phyloP scores from a whole-genome alignment of 2,113 vertebrate genomes.

The Sinosuthora webbiana region DNA sequence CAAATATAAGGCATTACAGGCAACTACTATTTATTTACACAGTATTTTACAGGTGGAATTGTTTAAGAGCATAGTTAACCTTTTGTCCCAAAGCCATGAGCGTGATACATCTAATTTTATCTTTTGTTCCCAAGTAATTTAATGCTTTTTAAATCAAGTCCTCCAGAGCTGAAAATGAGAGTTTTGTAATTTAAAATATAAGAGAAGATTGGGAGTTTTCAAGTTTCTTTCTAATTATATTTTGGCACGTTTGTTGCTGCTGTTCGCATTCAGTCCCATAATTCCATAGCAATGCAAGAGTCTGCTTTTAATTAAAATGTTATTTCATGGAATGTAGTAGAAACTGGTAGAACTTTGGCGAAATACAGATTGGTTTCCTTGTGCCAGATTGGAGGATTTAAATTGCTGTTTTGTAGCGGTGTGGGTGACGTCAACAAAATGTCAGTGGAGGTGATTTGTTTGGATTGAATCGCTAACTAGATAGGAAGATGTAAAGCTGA shows the following conservation, averaged over 20 bases:
- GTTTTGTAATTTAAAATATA: neutral
- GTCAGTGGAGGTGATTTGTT: neutral
- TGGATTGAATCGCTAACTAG: neutral
- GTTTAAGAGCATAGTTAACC: neutral
- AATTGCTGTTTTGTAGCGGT: neutral
- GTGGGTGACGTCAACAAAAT: neutral
- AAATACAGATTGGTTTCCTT: neutral
- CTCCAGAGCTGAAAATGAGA: neutral
- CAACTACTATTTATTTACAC: neutral
- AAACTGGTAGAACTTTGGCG: neutral
- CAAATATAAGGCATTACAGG: neutral
- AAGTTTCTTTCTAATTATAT: neutral
- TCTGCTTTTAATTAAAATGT: neutral
- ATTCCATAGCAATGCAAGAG: neutral
- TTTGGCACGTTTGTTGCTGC: neutral
- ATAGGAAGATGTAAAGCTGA: neutral
- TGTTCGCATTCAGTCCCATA: neutral
- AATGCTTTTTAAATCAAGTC: neutral
- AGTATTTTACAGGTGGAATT: neutral
- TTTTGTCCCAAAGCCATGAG: neutral
- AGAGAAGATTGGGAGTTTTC: neutral
- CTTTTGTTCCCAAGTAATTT: neutral
- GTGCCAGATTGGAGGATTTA: neutral
- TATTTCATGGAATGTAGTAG: neutral
- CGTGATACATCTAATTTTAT: neutral